Evolutionary conservation across 23 tunicate genomes (phyloP).

Genomic region (Ascidia mentula): DNA sequence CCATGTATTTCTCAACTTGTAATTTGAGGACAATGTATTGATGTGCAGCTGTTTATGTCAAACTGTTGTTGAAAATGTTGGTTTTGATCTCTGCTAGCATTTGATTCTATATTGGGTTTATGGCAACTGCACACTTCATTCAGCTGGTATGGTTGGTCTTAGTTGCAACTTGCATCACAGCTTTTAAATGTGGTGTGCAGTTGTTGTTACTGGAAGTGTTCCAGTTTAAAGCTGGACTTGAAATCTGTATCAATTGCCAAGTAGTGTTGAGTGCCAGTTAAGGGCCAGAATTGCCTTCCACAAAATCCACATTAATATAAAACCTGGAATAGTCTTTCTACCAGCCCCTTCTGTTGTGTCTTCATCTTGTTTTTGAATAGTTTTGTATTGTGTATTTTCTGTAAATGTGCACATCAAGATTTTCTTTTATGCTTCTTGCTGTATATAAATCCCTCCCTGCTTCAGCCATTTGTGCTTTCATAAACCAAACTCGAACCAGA

Average conservation of each 20-base stretch:
- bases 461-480: neutral
- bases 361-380: neutral
- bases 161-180: neutral
- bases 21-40: too few relatives aligned
- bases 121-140: too few relatives aligned
- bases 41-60: too few relatives aligned
- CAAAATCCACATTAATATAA: too few relatives aligned
- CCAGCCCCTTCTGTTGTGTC: too few relatives aligned
- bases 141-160: too few relatives aligned
- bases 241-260: constrained; percentile 29
- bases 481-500: neutral
- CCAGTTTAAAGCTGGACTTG: constrained; percentile 3
- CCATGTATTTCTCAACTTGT: too few relatives aligned
- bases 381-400: neutral
- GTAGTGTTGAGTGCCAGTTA: constrained; percentile 19
- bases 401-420: neutral
- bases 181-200: neutral
- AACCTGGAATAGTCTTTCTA: neutral
- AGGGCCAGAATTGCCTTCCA: neutral
- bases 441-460: neutral
- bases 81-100: too few relatives aligned
- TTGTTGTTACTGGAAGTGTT: neutral
- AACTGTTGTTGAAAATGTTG: too few relatives aligned
- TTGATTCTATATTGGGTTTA: too few relatives aligned
- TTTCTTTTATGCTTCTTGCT: neutral